Evolutionary conservation across 2,797 vertebrate genomes (phyloP).

Genomic region (Poliocrania exsul): DNA sequence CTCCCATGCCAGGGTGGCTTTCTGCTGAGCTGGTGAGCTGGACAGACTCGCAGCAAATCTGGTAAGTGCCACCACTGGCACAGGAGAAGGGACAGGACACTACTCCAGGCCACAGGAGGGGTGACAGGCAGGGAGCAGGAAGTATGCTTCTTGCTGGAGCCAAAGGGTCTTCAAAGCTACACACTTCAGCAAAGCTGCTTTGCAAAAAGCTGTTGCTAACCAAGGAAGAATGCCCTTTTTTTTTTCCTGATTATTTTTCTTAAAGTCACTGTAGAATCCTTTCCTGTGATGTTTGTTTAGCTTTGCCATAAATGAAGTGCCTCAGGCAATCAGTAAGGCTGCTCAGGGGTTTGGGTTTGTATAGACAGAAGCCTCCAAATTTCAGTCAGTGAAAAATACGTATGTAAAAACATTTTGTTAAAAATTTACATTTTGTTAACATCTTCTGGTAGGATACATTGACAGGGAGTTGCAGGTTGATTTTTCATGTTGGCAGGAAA

Average conservation of each 20-base stretch:
- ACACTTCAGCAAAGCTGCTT: neutral
- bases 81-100: neutral
- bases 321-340: neutral
- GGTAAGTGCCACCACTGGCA: neutral
- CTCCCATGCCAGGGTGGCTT: neutral
- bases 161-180: neutral
- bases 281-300: neutral
- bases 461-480: neutral
- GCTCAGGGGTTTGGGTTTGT: neutral
- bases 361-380: neutral
- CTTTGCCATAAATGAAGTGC: neutral
- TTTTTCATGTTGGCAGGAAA: neutral
- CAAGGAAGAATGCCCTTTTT: neutral
- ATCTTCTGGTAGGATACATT: neutral
- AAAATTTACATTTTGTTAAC: neutral
- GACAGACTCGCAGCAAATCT: neutral
- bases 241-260: neutral
- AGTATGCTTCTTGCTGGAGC: neutral
- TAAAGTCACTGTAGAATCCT: neutral
- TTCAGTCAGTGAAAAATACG: rapidly evolving
- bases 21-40: neutral
- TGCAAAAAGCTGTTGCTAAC: neutral
- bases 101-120: neutral
- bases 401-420: neutral
- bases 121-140: neutral